These are phyloP conservation scores for Eupithecia dodoneata DNA, from an alignment of 2,888 invertebrate species.

Conservation along the genomic window DNA sequence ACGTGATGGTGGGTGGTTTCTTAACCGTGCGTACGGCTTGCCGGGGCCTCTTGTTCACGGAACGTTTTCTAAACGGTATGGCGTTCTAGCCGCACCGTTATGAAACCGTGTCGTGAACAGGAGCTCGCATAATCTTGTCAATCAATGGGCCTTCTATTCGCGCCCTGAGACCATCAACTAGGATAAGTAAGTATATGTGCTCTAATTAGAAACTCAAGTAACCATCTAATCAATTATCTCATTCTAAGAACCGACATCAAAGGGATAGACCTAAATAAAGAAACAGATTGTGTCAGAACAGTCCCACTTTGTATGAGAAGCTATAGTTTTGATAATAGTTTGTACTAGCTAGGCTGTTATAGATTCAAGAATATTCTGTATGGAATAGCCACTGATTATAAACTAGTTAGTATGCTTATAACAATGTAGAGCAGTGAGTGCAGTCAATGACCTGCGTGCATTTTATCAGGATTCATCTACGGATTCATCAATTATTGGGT, in stretches of 20 bases:
- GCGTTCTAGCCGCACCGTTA: no score
- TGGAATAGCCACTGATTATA: conserved; percentile 13
- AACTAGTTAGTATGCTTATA: conserved; percentile 33
- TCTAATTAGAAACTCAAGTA: neutral
- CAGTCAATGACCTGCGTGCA: conserved; percentile 44
- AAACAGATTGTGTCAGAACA: conserved; percentile 19
- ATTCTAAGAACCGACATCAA: conserved; percentile 50
- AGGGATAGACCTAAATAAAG: conserved; percentile 43
- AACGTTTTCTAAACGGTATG: no score
- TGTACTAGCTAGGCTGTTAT: neutral
- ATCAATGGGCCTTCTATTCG: neutral
- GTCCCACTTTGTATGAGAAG: conserved; percentile 16
- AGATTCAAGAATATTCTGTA: conserved; percentile 10
- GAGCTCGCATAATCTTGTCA: neutral
- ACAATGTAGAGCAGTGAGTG: conserved; percentile 34
- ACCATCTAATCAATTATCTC: conserved; percentile 34
- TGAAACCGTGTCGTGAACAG: no score
- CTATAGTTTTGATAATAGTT: conserved; percentile 20
- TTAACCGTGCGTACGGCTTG: no score
- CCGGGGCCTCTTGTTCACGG: no score
- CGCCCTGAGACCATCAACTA: neutral
- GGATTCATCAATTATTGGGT: neutral
- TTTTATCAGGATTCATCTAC: conserved; percentile 22
- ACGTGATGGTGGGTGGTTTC: no score
- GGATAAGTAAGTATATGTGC: neutral